phyloP scores from a whole-genome alignment of 2,113 vertebrate genomes.

The Pseudonaja textilis region DNA sequence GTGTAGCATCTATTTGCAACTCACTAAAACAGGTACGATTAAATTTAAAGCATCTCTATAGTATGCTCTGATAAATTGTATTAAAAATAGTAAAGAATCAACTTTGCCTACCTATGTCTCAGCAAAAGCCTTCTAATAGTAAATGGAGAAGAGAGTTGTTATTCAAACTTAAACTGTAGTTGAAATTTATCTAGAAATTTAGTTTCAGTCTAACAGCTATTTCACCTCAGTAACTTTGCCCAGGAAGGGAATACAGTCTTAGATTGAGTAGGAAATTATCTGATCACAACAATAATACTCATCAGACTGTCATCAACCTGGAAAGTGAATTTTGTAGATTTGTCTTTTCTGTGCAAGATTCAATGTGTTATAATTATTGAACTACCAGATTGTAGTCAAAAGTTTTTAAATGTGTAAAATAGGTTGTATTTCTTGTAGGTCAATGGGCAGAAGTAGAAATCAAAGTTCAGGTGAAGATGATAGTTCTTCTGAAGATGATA shows the following conservation, averaged over 20 bases:
- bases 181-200: not conserved
- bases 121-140: not conserved
- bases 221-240: not conserved
- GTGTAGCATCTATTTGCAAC: not conserved
- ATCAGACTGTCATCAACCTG: not conserved
- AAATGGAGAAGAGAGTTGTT: not conserved
- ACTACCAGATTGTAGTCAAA: not conserved
- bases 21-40: not conserved
- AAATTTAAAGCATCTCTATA: not conserved
- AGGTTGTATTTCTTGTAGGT: constrained; percentile 64
- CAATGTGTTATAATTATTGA: not conserved
- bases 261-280: not conserved
- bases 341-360: not conserved
- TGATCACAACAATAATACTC: not conserved
- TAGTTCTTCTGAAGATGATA: constrained; percentile 90
- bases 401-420: constrained; percentile 12
- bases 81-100: not conserved
- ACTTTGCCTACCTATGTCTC: not conserved
- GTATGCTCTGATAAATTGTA: not conserved
- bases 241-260: not conserved
- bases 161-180: not conserved
- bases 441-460: constrained; percentile 71
- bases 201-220: not conserved
- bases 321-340: not conserved
- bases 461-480: constrained; percentile 84